Percentiles rank a stretch among this genome's conserved stretches.
These are phyloP conservation scores for Centroberyx gerrardi DNA, from an alignment of 2,797 vertebrate species.

Conservation along the genomic window DNA sequence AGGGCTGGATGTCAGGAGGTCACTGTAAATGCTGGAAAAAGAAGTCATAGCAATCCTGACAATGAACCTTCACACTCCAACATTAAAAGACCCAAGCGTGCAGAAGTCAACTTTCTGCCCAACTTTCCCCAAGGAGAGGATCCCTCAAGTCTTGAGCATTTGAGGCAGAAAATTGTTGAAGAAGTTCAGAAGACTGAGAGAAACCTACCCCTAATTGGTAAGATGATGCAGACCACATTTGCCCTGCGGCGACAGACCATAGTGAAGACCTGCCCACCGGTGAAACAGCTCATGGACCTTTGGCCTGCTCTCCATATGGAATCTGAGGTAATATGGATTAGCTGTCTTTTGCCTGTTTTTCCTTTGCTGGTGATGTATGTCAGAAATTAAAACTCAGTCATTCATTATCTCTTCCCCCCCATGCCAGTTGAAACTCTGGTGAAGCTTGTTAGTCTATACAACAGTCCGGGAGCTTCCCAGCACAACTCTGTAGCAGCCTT, in stretches of 20 bases:
- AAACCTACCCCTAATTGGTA: slow-evolving; percentile 26
- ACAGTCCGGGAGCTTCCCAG: too few species aligned
- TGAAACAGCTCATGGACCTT: too few species aligned
- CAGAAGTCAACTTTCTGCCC: too few species aligned
- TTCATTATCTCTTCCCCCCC: too few species aligned
- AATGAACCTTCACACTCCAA: slow-evolving; percentile 40
- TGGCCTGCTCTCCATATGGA: too few species aligned
- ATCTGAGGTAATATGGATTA: too few species aligned
- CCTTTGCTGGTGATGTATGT: too few species aligned
- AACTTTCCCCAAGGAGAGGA: slow-evolving; percentile 45
- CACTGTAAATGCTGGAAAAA: slow-evolving; percentile 57
- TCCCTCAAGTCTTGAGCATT: slow-evolving; percentile 19
- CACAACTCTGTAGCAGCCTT: too few species aligned
- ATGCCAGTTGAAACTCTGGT: too few species aligned
- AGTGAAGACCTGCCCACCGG: slow-evolving; percentile 25
- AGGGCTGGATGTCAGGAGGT: slow-evolving; percentile 52
- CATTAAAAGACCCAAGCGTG: slow-evolving; percentile 41
- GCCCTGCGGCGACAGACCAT: slow-evolving; percentile 35
- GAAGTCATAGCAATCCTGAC: slow-evolving; percentile 37
- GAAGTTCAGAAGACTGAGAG: slow-evolving; percentile 45
- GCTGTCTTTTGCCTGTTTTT: too few species aligned
- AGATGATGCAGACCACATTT: slow-evolving; percentile 46
- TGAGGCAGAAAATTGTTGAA: slow-evolving; percentile 33
- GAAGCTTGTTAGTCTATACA: too few species aligned
- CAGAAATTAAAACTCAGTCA: too few species aligned